Evolutionary conservation across 2,888 invertebrate species (phyloP), one percentile per base, ranked within the genome.

Genomic region (Cenopis cana): DNA sequence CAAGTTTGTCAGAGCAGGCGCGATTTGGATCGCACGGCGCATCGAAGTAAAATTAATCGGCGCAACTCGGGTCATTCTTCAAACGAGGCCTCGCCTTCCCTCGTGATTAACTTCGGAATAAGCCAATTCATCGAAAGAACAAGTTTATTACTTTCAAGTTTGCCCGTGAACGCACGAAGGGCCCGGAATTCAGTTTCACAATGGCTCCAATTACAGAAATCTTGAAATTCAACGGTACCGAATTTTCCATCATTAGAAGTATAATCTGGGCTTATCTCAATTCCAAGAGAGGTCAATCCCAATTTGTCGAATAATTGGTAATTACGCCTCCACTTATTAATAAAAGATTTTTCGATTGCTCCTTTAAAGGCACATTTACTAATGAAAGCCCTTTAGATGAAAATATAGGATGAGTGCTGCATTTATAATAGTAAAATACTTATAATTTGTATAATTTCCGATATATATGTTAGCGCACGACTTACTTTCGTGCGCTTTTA

Each of bases 101-200:
- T 80, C 79, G 80, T 84, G 86, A 89, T 89, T 89, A 89, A 89
- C 87, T 90, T 85, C 79, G 79, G 84, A 84, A 87, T 86, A 86
- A 87, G 81, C 83, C 86, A 85, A 89, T 89, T 88, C 85, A 87
- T 85, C 82, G 83, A 84, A 86, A 84, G 86, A 86, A 88, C 88
- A 89, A 89, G 85, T 89, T 89, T 88, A 89, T 89, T 88, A 86
- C 88, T 87, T 85, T 85, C 84, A 85, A 87, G 82, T 88, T 87
- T 80, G 24, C 77, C 79, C 78, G 77, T 84, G 82, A 85, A 85
- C 82, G 79, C 79, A 81, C 81, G 80, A 71, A 85, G 84, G 83
- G 83, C 81, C 78, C 79, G 75, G 78, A 81, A 83, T 84, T 83
- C 80, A 82, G 77, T 77, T 77, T 79, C 77, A 89, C 87, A 89